Percentiles rank a stretch among this genome's conserved stretches.
phyloP scores from a whole-genome alignment of 2,113 vertebrate species.

The Stegastes partitus region DNA sequence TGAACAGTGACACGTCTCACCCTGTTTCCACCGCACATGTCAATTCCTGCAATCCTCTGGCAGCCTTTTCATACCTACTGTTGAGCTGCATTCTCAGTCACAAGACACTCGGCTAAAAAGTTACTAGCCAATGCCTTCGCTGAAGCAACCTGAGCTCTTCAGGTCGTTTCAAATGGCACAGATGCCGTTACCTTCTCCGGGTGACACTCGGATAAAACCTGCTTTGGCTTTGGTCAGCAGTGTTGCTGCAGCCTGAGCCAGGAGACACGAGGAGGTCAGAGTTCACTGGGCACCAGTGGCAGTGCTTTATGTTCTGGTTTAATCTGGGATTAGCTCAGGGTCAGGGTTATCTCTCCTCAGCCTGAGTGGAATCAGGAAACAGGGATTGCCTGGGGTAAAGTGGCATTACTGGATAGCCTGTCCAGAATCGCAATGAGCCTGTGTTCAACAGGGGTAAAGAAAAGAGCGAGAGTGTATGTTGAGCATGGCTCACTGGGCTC shows the following conservation, averaged over 20 bases:
- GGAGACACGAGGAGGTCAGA: conserved; percentile 64
- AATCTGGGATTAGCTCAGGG: conserved; percentile 85
- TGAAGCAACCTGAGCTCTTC: not conserved
- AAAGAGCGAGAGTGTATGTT: conserved; percentile 16
- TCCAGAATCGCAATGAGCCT: conserved; percentile 70
- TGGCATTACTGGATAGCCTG: conserved; percentile 71
- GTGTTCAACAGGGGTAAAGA: conserved; percentile 27
- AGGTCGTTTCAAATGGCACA: conserved; percentile 1
- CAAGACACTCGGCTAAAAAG: not conserved
- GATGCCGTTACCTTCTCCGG: not conserved
- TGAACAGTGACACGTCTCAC: conserved; percentile 49
- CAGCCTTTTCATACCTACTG: not conserved
- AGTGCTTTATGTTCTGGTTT: conserved; percentile 77
- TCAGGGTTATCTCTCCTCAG: conserved; percentile 80
- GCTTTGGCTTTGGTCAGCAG: conserved; percentile 31
- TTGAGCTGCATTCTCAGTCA: not conserved
- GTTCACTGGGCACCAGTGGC: conserved; percentile 68
- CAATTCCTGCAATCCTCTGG: conserved; percentile 12
- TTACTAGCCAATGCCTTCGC: not conserved
- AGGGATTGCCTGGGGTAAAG: conserved; percentile 77
- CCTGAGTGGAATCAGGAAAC: conserved; percentile 80
- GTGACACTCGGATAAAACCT: conserved; percentile 20
- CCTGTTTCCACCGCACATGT: conserved; percentile 30
- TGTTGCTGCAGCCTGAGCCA: conserved; percentile 23
- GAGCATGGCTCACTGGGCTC: conserved; percentile 33